These are phyloP conservation scores for Tetrax tetrax DNA, from an alignment of 2,113 vertebrate genomes.

Conservation along the genomic window DNA sequence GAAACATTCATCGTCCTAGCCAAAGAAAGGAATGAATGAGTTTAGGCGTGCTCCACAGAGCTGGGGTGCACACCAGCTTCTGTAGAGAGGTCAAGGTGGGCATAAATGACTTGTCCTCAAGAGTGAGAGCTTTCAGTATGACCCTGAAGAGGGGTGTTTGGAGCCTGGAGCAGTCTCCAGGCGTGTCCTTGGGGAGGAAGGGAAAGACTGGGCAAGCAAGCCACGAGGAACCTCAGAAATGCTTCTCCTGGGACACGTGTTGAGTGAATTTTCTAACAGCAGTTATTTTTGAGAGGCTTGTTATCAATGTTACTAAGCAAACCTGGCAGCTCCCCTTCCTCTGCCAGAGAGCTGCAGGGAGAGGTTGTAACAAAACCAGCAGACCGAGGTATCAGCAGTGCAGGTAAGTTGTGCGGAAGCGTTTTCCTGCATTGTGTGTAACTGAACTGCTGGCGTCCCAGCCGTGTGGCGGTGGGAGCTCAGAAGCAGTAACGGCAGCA, in stretches of 20 bases:
- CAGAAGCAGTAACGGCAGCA: neutral
- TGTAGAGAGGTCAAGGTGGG: neutral
- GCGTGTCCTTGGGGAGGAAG: neutral
- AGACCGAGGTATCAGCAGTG: neutral
- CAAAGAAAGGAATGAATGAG: neutral
- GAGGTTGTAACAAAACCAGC: neutral
- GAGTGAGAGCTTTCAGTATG: neutral
- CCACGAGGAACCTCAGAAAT: neutral
- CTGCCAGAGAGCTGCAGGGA: neutral
- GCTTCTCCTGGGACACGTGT: neutral
- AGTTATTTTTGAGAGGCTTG: neutral
- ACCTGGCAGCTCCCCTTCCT: neutral
- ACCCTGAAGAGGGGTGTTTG: neutral
- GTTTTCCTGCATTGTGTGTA: neutral
- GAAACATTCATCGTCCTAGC: neutral
- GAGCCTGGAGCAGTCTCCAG: neutral
- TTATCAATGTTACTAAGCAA: neutral
- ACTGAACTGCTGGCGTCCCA: neutral
- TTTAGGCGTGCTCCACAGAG: neutral
- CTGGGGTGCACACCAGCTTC: neutral
- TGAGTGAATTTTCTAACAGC: neutral
- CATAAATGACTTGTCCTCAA: neutral
- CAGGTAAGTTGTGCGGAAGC: neutral
- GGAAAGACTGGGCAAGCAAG: neutral
- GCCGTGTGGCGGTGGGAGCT: rapidly evolving